These are phyloP conservation scores for Gavialis gangeticus DNA, from an alignment of 2,113 vertebrate genomes.

Conservation along the genomic window DNA sequence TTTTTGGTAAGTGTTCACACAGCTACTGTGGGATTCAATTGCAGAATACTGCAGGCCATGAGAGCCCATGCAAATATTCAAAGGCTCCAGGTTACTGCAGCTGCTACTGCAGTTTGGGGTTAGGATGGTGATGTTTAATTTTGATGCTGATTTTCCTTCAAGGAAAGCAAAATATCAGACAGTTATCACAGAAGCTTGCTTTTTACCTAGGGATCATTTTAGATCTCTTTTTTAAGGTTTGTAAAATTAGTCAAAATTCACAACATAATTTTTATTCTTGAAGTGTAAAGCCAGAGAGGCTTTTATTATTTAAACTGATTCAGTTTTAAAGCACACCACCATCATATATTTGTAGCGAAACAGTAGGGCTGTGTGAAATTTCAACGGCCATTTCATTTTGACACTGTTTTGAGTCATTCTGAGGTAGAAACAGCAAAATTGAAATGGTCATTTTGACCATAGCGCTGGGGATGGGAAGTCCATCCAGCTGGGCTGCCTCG, in stretches of 20 bases:
- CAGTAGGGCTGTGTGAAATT: too few relatives aligned
- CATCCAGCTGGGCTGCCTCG: too few relatives aligned
- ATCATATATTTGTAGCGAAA: neutral
- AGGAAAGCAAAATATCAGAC: neutral
- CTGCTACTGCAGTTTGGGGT: too few relatives aligned
- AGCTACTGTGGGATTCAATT: too few relatives aligned
- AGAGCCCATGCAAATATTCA: neutral
- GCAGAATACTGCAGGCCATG: neutral
- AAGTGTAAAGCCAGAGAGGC: neutral
- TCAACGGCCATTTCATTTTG: too few relatives aligned
- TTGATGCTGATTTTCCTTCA: neutral
- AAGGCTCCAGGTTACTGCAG: neutral
- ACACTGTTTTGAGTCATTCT: too few relatives aligned
- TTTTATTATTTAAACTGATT: neutral
- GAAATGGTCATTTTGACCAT: too few relatives aligned
- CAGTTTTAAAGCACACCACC: neutral
- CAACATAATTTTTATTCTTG: constrained; percentile 9
- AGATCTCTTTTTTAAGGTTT: neutral
- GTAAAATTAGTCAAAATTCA: constrained; percentile 4
- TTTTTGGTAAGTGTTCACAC: neutral
- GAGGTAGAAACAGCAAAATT: too few relatives aligned
- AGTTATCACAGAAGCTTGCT: neutral
- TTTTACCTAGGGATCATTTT: neutral
- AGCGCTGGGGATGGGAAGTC: too few relatives aligned
- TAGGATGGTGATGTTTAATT: too few relatives aligned